Evolutionary conservation across 2,113 vertebrate species (phyloP), one percentile per base, ranked within the genome.

Genomic region (Oxygymnocypris stewartii): DNA sequence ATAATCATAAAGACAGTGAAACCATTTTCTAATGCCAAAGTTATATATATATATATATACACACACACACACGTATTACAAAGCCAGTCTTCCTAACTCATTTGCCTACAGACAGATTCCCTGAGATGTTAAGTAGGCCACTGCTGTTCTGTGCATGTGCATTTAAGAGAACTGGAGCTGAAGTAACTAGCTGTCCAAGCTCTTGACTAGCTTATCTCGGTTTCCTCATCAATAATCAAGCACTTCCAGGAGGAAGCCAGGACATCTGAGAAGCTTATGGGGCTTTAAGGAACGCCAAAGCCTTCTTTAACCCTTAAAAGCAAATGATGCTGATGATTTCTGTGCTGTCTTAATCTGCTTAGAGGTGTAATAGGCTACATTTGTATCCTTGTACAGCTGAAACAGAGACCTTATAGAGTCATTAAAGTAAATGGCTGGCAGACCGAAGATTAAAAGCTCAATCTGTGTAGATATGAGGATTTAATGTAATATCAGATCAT

Each of bases 221-320:
- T 79, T 88, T 78, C 23, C 85, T 83, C 75, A 77, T 87, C 79
- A 89, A 83, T 85, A 87, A 87, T 82, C 4, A 86, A 71, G 25
- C 65, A 54, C 77, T 42, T 69, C 18, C 51, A 79, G 31, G 44
- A 54, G 6, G 6, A 59, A 79, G 71, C 13, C 28, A 76, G 35
- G 37, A 42, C 25, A 74, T 75, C 16, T 14, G 9, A 67, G 49
- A 18, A 84, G 82, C 31, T 69, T 69, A 69, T 20, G 63, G 25
- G 42, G 44, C 25, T 63, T 67, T 76, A 40, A 57, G 35, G 20
- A 80, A 74, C 84, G 31, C 51, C 10, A 79, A 42, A 54, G 23
- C 28, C 76, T 28, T 81, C 54, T 37, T 82, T 86, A 80, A 54
- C 80, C 57, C 13, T 28, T 11, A 42, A 10, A 51, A 6, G 25